Conservation (phyloP, 2,888 invertebrate genomes). For the Chrysolina haemoptera region DNA sequence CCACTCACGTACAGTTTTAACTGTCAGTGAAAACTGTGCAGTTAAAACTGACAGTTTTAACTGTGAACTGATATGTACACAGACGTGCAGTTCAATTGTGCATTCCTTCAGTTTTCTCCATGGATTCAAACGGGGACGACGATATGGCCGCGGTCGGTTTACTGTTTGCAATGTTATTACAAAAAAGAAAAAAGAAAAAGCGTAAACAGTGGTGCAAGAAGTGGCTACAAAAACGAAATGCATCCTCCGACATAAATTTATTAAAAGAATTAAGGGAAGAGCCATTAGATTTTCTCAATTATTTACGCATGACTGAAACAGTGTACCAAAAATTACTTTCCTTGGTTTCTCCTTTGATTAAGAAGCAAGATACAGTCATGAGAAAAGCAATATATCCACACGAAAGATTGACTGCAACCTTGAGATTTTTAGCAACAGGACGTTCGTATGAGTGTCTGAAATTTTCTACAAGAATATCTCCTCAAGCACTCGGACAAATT, state of each 20-base stretch:
- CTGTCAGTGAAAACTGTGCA: too few relatives aligned
- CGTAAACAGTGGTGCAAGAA: constrained; percentile 33
- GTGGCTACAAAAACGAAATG: constrained; percentile 28
- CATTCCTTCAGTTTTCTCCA: neutral
- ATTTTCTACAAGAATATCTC: constrained; percentile 55
- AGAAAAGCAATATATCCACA: constrained; percentile 50
- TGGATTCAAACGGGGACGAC: neutral
- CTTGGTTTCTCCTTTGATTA: constrained; percentile 41
- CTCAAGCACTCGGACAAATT: constrained; percentile 55
- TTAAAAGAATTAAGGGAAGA: constrained; percentile 27
- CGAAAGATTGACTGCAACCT: constrained; percentile 51
- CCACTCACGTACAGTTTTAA: too few relatives aligned
- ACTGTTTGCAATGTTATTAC: neutral
- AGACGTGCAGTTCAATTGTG: constrained; percentile 11
- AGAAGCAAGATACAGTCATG: constrained; percentile 46
- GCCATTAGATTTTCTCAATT: constrained; percentile 48
- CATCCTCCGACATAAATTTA: constrained; percentile 27
- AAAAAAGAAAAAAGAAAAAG: constrained; percentile 22
- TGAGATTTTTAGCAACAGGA: constrained; percentile 54
- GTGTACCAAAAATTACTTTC: constrained; percentile 46
- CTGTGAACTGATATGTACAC: constrained; percentile 3
- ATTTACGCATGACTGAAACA: constrained; percentile 50
- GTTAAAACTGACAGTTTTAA: neutral
- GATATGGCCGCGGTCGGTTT: constrained; percentile 21
- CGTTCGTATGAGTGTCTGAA: constrained; percentile 55